Evolutionary conservation across 1,140 invertebrate species (phyloP), one percentile per base, ranked within the genome.

Genomic region (Artemia franciscana): DNA sequence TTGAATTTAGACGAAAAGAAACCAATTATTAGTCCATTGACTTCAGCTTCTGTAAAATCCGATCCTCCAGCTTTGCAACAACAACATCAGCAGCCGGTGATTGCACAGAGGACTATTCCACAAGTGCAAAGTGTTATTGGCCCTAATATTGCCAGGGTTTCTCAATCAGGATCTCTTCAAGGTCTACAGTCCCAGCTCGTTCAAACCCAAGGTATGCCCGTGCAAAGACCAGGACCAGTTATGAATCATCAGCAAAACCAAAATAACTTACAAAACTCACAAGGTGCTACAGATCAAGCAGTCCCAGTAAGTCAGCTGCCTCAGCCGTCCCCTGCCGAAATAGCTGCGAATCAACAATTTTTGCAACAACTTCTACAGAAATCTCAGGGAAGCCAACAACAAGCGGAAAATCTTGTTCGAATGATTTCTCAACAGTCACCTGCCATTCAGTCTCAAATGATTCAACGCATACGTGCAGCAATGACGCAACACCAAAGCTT

Each of bases 201-300:
- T 12, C 21, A 12, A 15, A 3, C 21, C 3, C 39, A 51, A 51
- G 39, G 39, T 18, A 24, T 58, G 24, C 57, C 58, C 27, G 24
- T 25, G n/a, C 9, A 51, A 51, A 9, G 57, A 64, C 21, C 60
- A 62, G 28, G 56, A 21, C 24, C 61, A 63, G 63, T 60, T 24
- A 26, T 28, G 26, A 63, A 56, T 26, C 60, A 21, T 28, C 63
- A 62, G 30, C 61, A 59, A 5, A 62, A 28, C 56, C 59, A 51
- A 56, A 24, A 27, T n/a, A 26, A 63, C 51, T 30, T 59, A n/a
- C 60, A 2, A 26, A 12, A 61, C 24, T n/a, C 64, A 25, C 4
- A 60, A 63, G 58, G 63, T 51, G 59, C 65, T 51, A 23, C 25
- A 26, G 28, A 39, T 25, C 15, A 62, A 30, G 15, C 61, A 25